Conservation (phyloP, 2,888 invertebrate species). For the Congeria kusceri region DNA sequence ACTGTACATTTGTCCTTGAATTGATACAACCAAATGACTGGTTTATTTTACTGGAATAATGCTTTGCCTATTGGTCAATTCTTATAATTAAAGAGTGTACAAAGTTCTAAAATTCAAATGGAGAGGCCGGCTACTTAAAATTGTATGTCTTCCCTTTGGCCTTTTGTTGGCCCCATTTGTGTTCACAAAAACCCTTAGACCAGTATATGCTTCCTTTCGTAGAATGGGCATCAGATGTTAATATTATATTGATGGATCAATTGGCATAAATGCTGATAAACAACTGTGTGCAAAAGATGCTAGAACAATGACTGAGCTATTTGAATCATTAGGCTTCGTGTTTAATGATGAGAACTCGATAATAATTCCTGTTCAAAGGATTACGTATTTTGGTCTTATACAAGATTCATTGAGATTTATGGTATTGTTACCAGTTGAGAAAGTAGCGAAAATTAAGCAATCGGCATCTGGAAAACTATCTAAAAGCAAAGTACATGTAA, state of each 20-base stretch:
- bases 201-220: too few species aligned
- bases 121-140: constrained; percentile 23
- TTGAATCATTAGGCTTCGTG: constrained; percentile 17
- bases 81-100: constrained; percentile 22
- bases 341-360: too few species aligned
- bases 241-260: constrained; percentile 44
- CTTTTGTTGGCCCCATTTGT: too few species aligned
- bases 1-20: too few species aligned
- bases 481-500: not conserved
- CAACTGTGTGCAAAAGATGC: not conserved
- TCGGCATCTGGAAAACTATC: constrained; percentile 1
- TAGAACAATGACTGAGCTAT: too few species aligned
- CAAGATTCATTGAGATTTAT: constrained; percentile 27
- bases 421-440: too few species aligned
- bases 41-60: constrained; percentile 38
- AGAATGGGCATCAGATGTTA: constrained; percentile 32
- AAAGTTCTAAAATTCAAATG: constrained; percentile 42
- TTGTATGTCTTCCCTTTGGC: too few species aligned
- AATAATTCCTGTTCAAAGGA: constrained; percentile 17
- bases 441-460: too few species aligned
- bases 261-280: constrained; percentile 6
- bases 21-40: too few species aligned
- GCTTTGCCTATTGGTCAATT: constrained; percentile 47
- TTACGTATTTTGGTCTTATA: constrained; percentile 26
- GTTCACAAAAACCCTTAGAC: too few species aligned